Conservation (phyloP, 2,113 vertebrate genomes). For the Brachirus orientalis region DNA sequence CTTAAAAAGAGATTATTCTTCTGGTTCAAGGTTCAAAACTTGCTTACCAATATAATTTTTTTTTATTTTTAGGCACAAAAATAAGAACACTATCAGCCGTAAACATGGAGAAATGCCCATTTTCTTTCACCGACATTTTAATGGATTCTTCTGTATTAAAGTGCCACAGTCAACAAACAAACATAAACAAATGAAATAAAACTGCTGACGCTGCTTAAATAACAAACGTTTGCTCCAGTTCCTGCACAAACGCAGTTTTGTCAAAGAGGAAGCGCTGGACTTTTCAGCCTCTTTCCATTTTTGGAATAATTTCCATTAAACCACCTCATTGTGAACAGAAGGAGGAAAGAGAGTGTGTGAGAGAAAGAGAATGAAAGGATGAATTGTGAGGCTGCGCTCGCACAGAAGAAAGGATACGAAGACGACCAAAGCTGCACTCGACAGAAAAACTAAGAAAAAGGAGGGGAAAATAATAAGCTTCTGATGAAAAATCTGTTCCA, state of each 20-base stretch:
- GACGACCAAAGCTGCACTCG: slow-evolving; percentile 28
- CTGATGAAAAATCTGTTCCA: slow-evolving; percentile 54
- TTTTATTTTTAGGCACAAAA: too few species aligned
- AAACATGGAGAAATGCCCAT: too few species aligned
- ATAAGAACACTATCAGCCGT: too few species aligned
- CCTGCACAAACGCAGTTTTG: slow-evolving; percentile 44
- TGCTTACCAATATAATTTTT: too few species aligned
- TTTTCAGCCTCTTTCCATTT: slow-evolving; percentile 50
- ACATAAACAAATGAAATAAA: too few species aligned
- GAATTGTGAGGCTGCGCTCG: slow-evolving; percentile 34
- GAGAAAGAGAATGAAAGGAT: too few species aligned
- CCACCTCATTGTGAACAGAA: slow-evolving; percentile 48
- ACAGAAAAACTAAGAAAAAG: neutral
- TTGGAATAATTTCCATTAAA: slow-evolving; percentile 66
- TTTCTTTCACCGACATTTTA: too few species aligned
- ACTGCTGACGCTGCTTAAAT: slow-evolving; percentile 35
- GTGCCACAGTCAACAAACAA: too few species aligned
- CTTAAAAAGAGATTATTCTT: too few species aligned
- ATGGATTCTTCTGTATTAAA: too few species aligned
- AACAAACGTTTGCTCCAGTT: slow-evolving; percentile 46
- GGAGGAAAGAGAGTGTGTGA: slow-evolving; percentile 10
- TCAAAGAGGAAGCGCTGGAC: slow-evolving; percentile 50
- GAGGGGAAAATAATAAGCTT: slow-evolving; percentile 44
- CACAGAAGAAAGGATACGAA: slow-evolving; percentile 52
- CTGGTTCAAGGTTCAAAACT: too few species aligned